Conservation (phyloP, 2,797 vertebrate genomes). For the Sebastes oblongus region DNA sequence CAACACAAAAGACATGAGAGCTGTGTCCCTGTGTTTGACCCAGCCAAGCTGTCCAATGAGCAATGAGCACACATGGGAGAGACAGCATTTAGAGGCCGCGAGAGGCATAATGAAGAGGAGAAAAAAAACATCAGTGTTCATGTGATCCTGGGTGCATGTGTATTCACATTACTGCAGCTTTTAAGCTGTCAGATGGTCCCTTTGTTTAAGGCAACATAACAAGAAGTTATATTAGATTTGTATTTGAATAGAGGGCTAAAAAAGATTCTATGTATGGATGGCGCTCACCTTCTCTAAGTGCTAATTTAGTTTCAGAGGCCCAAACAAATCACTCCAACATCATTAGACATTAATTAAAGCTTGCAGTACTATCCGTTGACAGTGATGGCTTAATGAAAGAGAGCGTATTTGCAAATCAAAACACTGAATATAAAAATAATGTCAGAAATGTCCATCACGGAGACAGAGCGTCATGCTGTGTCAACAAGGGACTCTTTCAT, state of each 20-base stretch:
- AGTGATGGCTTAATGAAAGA: constrained; percentile 51
- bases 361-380: constrained; percentile 25
- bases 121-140: background rate
- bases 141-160: constrained; percentile 6
- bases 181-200: constrained; percentile 38
- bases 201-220: constrained; percentile 35
- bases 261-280: constrained; percentile 27
- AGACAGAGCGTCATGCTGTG: constrained; percentile 2
- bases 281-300: constrained; percentile 47
- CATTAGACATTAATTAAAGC: constrained; percentile 67
- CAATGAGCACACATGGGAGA: background rate
- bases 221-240: constrained; percentile 27
- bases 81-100: constrained; percentile 32
- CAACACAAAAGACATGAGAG: constrained; percentile 50
- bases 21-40: constrained; percentile 47
- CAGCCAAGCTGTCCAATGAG: constrained; percentile 41
- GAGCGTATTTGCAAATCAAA: constrained; percentile 49
- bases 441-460: constrained; percentile 24
- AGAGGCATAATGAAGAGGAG: constrained; percentile 21
- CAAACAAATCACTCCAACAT: constrained; percentile 58
- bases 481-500: constrained; percentile 30
- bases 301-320: constrained; percentile 54
- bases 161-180: constrained; percentile 32
- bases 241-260: constrained; percentile 29
- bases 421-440: constrained; percentile 30